Evolutionary conservation across 2,888 invertebrate species (phyloP).

Genomic region (Pomacea canaliculata): DNA sequence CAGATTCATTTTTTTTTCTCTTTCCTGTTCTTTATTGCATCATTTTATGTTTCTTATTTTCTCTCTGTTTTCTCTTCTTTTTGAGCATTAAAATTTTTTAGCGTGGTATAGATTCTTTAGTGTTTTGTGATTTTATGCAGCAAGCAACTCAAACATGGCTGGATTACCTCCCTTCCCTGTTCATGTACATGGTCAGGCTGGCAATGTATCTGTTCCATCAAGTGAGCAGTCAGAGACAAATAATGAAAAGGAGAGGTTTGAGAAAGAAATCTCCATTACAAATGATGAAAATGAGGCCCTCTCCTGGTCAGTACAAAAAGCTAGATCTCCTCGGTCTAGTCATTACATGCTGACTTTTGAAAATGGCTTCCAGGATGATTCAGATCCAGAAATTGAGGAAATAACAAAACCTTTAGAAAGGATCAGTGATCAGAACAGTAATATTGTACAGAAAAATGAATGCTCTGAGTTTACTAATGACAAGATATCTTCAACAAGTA

Average conservation of each 20-base stretch:
- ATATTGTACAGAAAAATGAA: background rate
- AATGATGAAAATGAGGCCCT: no score
- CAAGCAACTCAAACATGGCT: background rate
- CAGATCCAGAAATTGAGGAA: conserved; percentile 18
- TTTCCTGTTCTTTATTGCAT: no score
- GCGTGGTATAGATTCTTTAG: no score
- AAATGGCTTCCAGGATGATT: conserved; percentile 21
- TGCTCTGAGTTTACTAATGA: background rate
- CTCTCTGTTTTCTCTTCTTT: no score
- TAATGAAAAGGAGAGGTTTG: background rate
- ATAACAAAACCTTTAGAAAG: conserved; percentile 8
- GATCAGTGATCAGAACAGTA: conserved; percentile 12
- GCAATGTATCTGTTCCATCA: background rate
- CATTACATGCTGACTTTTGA: conserved; percentile 24
- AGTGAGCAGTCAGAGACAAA: background rate
- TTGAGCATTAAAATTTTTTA: no score
- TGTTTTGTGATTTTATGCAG: background rate
- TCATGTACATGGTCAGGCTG: background rate
- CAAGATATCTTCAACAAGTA: background rate
- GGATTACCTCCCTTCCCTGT: background rate
- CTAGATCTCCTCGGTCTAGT: conserved; percentile 7
- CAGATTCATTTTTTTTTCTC: no score
- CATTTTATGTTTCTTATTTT: no score
- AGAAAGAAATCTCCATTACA: no score
- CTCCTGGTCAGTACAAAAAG: conserved; percentile 4